Evolutionary conservation across 2,888 invertebrate genomes (phyloP), one percentile per base, ranked within the genome.

Genomic region (Celastrina argiolus): DNA sequence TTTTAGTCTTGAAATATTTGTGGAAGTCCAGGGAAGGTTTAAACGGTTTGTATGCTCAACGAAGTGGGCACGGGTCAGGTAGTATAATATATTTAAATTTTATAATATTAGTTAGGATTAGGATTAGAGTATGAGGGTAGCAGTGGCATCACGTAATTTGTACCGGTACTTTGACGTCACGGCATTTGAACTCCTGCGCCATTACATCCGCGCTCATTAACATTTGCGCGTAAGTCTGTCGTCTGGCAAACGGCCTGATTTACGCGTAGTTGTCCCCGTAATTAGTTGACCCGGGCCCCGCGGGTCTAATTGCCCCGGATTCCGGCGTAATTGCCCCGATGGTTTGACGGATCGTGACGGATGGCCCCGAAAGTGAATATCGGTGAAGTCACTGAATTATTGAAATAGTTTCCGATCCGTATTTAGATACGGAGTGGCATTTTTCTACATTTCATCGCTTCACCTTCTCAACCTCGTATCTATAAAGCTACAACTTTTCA

Each of bases 251-350:
- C 22, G 51, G n/a, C n/a, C 45, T 18, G 45, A 45, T 51, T 51
- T 51, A 51, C 51, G 51, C 45, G 45, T 45, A 45, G 45, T 45
- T 51, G 51, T 51, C 51, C 51, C 51, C 51, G 18, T 51, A 51
- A 51, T 51, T 51, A 51, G 12, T 51, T 26, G 51, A 51, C 51
- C 51, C 51, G 45, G 45, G 42, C 4, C 41, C 42, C 16, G 16
- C 18, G 45, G 18, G 45, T 5, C 18, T 51, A 51, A 51, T 22
- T 51, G 12, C 51, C 51, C 51, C 12, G 51, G 51, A 41, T 41
- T n/a, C 41, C 41, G n/a, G 5, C 51, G 22, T 51, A 51, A 51
- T 51, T 26, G 51, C 26, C 51, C 45, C 45, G 16, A 45, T 2
- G 51, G 18, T 22, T 22, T 26, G 51, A 51, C 3, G 51, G 51